These are phyloP conservation scores for Heliconius hermathena DNA, from an alignment of 1,140 invertebrate species.

Conservation along the genomic window DNA sequence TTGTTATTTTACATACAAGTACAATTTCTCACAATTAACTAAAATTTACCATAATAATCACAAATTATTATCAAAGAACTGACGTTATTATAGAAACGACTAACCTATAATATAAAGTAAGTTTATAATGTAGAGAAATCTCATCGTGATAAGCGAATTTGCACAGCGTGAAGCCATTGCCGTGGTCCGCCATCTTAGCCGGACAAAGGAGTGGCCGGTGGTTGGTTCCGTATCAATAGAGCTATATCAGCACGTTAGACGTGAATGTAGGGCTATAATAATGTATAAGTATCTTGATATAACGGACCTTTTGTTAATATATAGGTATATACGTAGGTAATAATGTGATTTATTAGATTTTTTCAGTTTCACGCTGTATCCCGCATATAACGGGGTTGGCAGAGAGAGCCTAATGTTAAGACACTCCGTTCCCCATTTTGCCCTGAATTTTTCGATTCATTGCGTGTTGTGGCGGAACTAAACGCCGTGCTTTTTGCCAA, in stretches of 20 bases:
- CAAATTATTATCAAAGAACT: not conserved
- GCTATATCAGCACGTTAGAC: slow-evolving; percentile 11
- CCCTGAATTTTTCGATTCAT: no score
- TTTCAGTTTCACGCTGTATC: no score
- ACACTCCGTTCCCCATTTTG: no score
- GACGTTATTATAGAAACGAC: not conserved
- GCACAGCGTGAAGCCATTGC: slow-evolving; percentile 29
- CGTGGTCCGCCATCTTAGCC: slow-evolving; percentile 38
- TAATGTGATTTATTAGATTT: no score
- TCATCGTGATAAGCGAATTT: slow-evolving; percentile 34
- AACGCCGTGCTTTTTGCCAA: no score
- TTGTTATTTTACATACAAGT: no score
- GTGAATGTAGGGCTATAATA: not conserved
- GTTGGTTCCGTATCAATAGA: slow-evolving; percentile 6
- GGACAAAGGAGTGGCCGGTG: slow-evolving; percentile 36
- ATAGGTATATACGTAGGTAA: not conserved
- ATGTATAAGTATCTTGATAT: not conserved
- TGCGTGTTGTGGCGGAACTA: no score
- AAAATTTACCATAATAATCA: no score
- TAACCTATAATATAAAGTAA: not conserved
- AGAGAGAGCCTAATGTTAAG: no score
- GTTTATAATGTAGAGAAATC: slow-evolving; percentile 9
- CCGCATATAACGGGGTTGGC: no score
- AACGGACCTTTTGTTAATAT: not conserved
- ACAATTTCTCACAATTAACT: no score